Evolutionary conservation across 2,797 vertebrate genomes (phyloP).

Genomic region (Setipinna tenuifilis): DNA sequence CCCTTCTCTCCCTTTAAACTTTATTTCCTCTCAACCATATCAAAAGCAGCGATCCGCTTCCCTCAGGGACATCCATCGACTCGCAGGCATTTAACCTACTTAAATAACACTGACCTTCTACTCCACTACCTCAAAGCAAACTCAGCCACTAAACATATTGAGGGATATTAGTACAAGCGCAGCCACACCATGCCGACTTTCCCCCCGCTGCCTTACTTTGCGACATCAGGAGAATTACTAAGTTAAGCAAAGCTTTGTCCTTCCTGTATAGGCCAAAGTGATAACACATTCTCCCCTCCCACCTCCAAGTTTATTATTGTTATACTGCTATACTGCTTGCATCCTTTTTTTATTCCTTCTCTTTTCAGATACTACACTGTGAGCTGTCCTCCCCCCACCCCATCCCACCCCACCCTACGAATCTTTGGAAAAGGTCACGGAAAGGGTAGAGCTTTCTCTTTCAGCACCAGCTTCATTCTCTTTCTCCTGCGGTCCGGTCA

Average conservation of each 20-base stretch:
- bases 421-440: slow-evolving; percentile 25
- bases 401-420: no score
- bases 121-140: slow-evolving; percentile 32
- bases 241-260: neutral
- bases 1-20: slow-evolving; percentile 12
- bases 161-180: neutral
- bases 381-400: no score
- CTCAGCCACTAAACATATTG: slow-evolving; percentile 9
- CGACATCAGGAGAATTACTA: neutral
- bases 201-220: neutral
- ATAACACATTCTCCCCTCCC: neutral
- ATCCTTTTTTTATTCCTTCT: neutral
- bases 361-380: no score
- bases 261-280: neutral
- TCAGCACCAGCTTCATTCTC: neutral
- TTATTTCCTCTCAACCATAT: slow-evolving; percentile 32
- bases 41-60: slow-evolving; percentile 39
- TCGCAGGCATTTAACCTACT: slow-evolving; percentile 53
- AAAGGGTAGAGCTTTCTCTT: slow-evolving; percentile 21
- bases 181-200: neutral
- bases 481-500: neutral
- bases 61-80: slow-evolving; percentile 50
- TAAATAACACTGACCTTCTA: slow-evolving; percentile 44
- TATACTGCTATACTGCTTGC: neutral
- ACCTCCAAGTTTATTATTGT: neutral